phyloP scores from a whole-genome alignment of 2,113 vertebrate species.

The Hippocampus abdominalis region DNA sequence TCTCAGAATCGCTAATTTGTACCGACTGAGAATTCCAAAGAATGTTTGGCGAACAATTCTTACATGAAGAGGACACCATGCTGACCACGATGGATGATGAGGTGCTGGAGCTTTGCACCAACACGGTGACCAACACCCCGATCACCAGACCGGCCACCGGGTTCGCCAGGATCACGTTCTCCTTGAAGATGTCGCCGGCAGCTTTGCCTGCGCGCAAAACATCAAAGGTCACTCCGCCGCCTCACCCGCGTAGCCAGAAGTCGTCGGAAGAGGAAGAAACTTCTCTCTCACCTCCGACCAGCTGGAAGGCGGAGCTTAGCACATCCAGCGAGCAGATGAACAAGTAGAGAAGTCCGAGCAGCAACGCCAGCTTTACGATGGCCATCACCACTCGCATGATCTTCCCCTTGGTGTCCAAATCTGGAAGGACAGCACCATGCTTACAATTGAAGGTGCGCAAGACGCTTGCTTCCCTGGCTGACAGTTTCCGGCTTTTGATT shows the following conservation, averaged over 20 bases:
- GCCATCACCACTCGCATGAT: slow-evolving; percentile 73
- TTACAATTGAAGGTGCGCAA: slow-evolving; percentile 3
- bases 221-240: background rate
- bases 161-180: slow-evolving; percentile 85
- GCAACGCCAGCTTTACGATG: slow-evolving; percentile 70
- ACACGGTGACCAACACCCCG: slow-evolving; percentile 89
- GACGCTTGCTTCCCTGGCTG: too few relatives aligned
- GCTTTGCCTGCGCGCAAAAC: slow-evolving; percentile 78
- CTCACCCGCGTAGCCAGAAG: too few relatives aligned
- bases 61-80: slow-evolving; percentile 94
- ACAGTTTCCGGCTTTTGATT: too few relatives aligned
- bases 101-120: slow-evolving; percentile 96
- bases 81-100: slow-evolving; percentile 95
- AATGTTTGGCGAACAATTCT: slow-evolving; percentile 46
- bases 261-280: background rate
- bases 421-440: slow-evolving; percentile 63
- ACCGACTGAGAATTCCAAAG: too few relatives aligned
- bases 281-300: slow-evolving; percentile 84
- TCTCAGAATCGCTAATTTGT: too few relatives aligned
- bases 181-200: slow-evolving; percentile 92
- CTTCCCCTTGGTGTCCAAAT: slow-evolving; percentile 82
- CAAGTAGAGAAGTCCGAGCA: slow-evolving; percentile 88
- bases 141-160: slow-evolving; percentile 91
- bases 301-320: slow-evolving; percentile 92
- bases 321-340: slow-evolving; percentile 95